Evolutionary conservation across 2,888 invertebrate species (phyloP).

Genomic region (Eledone cirrhosa): DNA sequence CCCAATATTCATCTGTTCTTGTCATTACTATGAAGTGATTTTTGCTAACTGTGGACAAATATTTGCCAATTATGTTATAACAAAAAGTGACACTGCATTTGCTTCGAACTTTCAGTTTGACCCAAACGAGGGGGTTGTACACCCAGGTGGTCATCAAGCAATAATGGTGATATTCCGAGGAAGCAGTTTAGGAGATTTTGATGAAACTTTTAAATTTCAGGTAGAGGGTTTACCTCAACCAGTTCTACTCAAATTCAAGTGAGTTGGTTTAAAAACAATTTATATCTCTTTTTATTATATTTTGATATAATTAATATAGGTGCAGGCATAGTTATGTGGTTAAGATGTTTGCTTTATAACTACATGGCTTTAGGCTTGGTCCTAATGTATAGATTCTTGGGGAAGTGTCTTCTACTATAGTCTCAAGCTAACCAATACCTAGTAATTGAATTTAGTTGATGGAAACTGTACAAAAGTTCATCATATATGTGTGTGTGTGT

Average conservation of each 20-base stretch:
- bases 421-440: too few relatives aligned
- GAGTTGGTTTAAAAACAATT: conserved; percentile 35
- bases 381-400: too few relatives aligned
- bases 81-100: conserved; percentile 58
- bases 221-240: conserved; percentile 63
- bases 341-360: too few relatives aligned
- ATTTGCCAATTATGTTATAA: conserved; percentile 64
- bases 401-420: too few relatives aligned
- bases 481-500: too few relatives aligned
- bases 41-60: conserved; percentile 67
- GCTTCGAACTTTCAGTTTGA: conserved; percentile 65
- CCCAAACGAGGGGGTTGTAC: conserved; percentile 64
- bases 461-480: too few relatives aligned
- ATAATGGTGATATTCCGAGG: conserved; percentile 63
- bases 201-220: conserved; percentile 63
- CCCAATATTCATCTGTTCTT: conserved; percentile 65
- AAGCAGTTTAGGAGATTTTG: conserved; percentile 64
- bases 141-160: conserved; percentile 66
- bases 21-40: conserved; percentile 65
- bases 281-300: too few relatives aligned
- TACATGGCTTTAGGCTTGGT: too few relatives aligned
- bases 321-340: too few relatives aligned
- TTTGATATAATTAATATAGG: too few relatives aligned
- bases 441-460: too few relatives aligned
- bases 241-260: conserved; percentile 59